A percentile compares a stretch with the other conserved stretches of the same genome.
These are phyloP conservation scores for Bombus soroeensis DNA, from an alignment of 1,140 invertebrate species.

Conservation along the genomic window DNA sequence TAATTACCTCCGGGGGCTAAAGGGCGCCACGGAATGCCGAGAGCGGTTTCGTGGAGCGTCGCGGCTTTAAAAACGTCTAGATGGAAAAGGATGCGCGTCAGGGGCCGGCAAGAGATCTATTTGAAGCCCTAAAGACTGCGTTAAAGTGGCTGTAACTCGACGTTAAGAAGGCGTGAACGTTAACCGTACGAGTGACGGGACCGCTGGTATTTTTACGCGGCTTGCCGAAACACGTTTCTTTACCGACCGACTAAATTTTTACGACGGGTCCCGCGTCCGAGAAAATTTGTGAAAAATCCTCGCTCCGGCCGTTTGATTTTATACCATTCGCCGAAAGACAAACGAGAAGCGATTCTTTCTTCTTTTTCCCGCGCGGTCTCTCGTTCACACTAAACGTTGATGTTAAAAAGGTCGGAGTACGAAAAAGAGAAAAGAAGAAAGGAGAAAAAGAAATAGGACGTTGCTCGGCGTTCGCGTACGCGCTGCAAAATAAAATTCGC, in stretches of 20 bases:
- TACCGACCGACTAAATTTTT: conserved; percentile 51
- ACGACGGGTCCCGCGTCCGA: conserved; percentile 37
- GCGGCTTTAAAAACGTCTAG: conserved; percentile 64
- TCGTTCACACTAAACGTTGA: not conserved
- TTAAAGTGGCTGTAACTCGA: conserved; percentile 80
- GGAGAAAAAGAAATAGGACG: not conserved
- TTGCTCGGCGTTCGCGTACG: not conserved
- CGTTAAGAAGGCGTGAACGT: conserved; percentile 72
- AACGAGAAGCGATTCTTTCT: not conserved
- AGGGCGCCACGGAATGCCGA: conserved; percentile 45
- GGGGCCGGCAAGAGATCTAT: conserved; percentile 69
- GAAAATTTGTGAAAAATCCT: not conserved
- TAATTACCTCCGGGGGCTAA: conserved; percentile 61
- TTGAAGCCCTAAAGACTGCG: conserved; percentile 79
- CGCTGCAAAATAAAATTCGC: conserved; percentile 7
- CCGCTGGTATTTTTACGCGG: conserved; percentile 74
- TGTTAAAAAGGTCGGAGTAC: not conserved
- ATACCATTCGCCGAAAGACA: conserved; percentile 6
- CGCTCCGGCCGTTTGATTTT: not conserved
- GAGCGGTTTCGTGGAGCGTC: conserved; percentile 30
- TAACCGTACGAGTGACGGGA: conserved; percentile 52
- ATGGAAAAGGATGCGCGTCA: conserved; percentile 48
- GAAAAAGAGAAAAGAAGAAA: not conserved
- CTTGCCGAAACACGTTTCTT: conserved; percentile 63
- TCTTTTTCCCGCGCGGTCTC: not conserved